These are phyloP conservation scores for Piliocolobus tephrosceles DNA, from an alignment of 2,113 vertebrate genomes.

Conservation along the genomic window DNA sequence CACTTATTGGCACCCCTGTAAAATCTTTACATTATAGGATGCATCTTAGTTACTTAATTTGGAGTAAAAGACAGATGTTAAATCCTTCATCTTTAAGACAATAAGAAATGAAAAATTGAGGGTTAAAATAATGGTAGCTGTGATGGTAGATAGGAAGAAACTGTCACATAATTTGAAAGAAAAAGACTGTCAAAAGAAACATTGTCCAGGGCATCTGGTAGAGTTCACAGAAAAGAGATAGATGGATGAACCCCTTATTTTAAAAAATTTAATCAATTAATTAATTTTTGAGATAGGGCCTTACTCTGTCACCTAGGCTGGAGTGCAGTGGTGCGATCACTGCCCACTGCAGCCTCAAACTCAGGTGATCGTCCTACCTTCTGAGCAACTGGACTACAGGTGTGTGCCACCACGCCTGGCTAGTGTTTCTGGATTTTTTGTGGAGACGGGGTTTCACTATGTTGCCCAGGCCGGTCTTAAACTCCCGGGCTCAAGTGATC, in stretches of 20 bases:
- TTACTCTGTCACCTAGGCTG: too few species aligned
- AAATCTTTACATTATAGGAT: not conserved
- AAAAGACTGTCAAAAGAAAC: not conserved
- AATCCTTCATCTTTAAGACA: not conserved
- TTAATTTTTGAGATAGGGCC: too few species aligned
- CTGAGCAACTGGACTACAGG: too few species aligned
- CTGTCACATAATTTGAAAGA: not conserved
- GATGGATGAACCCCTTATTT: not conserved
- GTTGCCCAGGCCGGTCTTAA: too few species aligned
- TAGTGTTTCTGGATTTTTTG: too few species aligned
- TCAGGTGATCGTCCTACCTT: too few species aligned
- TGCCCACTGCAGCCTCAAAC: too few species aligned
- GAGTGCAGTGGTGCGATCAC: too few species aligned
- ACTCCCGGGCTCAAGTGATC: too few species aligned
- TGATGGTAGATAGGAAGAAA: not conserved
- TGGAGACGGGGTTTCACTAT: too few species aligned
- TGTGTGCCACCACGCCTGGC: too few species aligned
- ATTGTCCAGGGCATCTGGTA: not conserved
- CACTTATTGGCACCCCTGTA: not conserved
- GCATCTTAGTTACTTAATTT: not conserved
- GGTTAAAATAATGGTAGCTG: not conserved
- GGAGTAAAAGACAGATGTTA: conserved; percentile 4
- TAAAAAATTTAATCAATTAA: too few species aligned
- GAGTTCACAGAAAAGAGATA: not conserved
- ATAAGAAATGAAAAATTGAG: conserved; percentile 39